These are phyloP conservation scores for Aleiodes alternator DNA, from an alignment of 2,888 invertebrate genomes.

Conservation along the genomic window DNA sequence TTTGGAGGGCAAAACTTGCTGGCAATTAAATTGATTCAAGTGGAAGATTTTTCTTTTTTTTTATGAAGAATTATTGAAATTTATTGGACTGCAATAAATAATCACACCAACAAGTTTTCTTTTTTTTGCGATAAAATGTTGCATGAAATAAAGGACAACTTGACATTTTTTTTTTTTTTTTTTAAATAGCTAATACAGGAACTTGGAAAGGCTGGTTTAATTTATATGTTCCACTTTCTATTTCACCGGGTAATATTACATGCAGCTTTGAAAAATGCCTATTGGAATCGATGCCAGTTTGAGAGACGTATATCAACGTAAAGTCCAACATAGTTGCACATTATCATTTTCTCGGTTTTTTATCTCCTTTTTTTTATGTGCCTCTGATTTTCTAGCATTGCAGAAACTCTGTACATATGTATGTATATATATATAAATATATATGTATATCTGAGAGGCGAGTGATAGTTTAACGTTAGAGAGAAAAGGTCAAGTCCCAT, in stretches of 20 bases:
- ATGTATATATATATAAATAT: too few relatives aligned
- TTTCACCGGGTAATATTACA: slow-evolving; percentile 57
- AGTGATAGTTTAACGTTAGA: not conserved
- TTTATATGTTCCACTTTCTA: slow-evolving; percentile 66
- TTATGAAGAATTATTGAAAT: not conserved
- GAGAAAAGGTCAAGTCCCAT: slow-evolving; percentile 39
- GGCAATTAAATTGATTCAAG: too few relatives aligned
- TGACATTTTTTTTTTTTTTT: slow-evolving; percentile 23
- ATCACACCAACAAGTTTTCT: slow-evolving; percentile 12
- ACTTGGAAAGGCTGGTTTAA: slow-evolving; percentile 41
- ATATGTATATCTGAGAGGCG: too few relatives aligned
- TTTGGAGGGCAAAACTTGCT: not conserved
- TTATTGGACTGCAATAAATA: not conserved
- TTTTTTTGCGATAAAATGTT: slow-evolving; percentile 22
- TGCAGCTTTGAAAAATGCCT: slow-evolving; percentile 43
- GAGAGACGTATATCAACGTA: not conserved
- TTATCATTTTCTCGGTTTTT: not conserved
- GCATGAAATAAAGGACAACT: slow-evolving; percentile 1
- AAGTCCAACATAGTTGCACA: not conserved
- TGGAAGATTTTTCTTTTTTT: too few relatives aligned
- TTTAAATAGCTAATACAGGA: slow-evolving; percentile 19
- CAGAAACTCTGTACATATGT: not conserved
- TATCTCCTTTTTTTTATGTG: not conserved
- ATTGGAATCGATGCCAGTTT: slow-evolving; percentile 43
- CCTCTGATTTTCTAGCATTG: not conserved